Evolutionary conservation across 2,113 vertebrate genomes (phyloP), one percentile per base, ranked within the genome.

Genomic region (Hypomesus transpacificus): DNA sequence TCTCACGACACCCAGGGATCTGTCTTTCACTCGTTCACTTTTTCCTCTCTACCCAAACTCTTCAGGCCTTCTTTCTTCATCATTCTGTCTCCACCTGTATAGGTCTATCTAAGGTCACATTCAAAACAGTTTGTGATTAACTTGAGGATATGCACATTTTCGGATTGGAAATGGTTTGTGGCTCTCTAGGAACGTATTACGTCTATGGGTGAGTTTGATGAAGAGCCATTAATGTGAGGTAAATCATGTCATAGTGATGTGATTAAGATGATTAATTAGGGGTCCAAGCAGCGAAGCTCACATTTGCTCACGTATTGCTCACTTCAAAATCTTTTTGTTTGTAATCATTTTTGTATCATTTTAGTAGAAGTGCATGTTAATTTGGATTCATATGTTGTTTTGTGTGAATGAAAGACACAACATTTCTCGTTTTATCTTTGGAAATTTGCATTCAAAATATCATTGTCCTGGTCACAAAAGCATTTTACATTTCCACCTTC

Each of bases 141-240:
- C 18, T 46, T 46, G 39, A 46, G 39, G 7, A 46, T 11, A 13
- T 7, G 8, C 9, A 46, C 2, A 46, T 46, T 11, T 89, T 84
- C 86, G 82, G 88, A 89, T 90, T 80, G 70, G 62, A 28, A 70
- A 76, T 68, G 75, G 70, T 77, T 70, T 54, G 75, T 79, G 84
- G 85, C 59, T 26, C 7, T 61, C 57, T 22, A 61, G 31, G 34
- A 86, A 84, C 82, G 84, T 87, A 87, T 86, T 88, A 89, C 84
- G 78, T 85, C 86, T 84, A 88, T 89, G 87, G 81, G 82, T 89
- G 88, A 76, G 81, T 89, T 87, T 87, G 87, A 90, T 87, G 85
- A 89, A 86, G 80, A 80, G 84, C 87, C 81, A 68, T 54, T 50
- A 69, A 62, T 84, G 72, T 54, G 53, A 79, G 69, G 84, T 77